Conservation (phyloP, 2,888 invertebrate genomes). For the Sipunculus nudus region DNA sequence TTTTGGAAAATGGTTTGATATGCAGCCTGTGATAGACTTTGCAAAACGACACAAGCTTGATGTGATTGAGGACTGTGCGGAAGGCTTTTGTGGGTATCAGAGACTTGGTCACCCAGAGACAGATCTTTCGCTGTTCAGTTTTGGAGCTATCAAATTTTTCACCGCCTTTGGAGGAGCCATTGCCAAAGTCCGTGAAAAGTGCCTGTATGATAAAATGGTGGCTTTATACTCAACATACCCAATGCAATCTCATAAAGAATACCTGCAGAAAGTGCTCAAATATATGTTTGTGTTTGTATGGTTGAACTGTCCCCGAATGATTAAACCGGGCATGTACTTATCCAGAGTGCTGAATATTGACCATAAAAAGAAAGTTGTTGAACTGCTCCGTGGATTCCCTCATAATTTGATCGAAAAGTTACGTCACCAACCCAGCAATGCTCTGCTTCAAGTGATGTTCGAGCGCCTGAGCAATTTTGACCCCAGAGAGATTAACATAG, state of each 20-base stretch:
- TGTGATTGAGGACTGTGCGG: constrained; percentile 66
- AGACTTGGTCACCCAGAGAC: constrained; percentile 58
- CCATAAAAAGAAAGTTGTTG: constrained; percentile 54
- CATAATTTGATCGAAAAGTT: constrained; percentile 51
- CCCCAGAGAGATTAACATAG: constrained; percentile 43
- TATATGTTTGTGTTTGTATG: constrained; percentile 51
- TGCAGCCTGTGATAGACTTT: constrained; percentile 54
- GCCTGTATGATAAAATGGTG: constrained; percentile 51
- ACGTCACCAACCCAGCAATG: constrained; percentile 56
- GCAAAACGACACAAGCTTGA: constrained; percentile 50
- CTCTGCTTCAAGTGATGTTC: constrained; percentile 57
- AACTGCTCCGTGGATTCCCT: constrained; percentile 62
- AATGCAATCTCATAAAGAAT: constrained; percentile 50
- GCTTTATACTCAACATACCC: constrained; percentile 47
- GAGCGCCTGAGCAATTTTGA: constrained; percentile 48
- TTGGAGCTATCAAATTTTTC: constrained; percentile 64
- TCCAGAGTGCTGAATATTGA: constrained; percentile 46
- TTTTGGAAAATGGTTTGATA: constrained; percentile 59
- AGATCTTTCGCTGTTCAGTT: constrained; percentile 64
- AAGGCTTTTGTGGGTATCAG: constrained; percentile 58
- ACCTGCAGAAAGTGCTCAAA: constrained; percentile 60
- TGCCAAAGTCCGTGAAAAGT: constrained; percentile 55
- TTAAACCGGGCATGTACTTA: constrained; percentile 46
- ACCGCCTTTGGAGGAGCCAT: constrained; percentile 65
- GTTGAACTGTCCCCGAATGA: constrained; percentile 52